Conservation (phyloP, 37 sponge, comb jelly and placozoan species). For the Hormiphora californensis region DNA sequence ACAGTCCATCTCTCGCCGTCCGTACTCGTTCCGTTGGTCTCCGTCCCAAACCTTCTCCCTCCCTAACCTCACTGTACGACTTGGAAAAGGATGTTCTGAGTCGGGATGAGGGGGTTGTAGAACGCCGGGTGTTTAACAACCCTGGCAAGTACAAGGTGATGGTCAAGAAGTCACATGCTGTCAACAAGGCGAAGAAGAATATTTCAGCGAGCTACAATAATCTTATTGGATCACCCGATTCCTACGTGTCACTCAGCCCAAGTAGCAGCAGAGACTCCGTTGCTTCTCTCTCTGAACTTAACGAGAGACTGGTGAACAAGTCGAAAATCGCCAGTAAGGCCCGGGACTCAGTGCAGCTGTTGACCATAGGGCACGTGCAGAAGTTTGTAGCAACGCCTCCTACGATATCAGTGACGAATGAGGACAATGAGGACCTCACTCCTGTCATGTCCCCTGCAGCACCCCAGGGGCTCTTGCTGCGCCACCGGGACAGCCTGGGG, state of each 20-base stretch:
- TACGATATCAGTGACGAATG: not conserved
- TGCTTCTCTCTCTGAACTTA: too few species aligned
- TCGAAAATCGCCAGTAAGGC: too few species aligned
- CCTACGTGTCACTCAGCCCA: too few species aligned
- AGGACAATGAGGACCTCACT: not conserved
- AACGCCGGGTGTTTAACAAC: not conserved
- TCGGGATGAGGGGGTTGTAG: not conserved
- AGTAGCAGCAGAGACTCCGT: too few species aligned
- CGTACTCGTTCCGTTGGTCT: not conserved
- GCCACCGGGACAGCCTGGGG: not conserved
- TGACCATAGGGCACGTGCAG: not conserved
- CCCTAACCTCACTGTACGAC: not conserved
- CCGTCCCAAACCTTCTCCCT: not conserved
- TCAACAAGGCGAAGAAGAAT: too few species aligned
- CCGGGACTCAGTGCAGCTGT: slow-evolving; percentile 17
- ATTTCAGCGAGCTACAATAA: too few species aligned
- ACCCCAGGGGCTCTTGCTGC: not conserved
- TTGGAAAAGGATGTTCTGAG: too few species aligned
- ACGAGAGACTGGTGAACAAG: too few species aligned
- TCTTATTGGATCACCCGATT: too few species aligned
- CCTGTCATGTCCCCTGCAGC: not conserved
- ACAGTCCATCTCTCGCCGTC: not conserved
- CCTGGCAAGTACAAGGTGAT: slow-evolving; percentile 2
- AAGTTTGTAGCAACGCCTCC: not conserved
- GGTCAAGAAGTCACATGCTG: not conserved